Base-by-base conservation (phyloP, 2,888 invertebrate genomes). In the Linhomoeus sp. region DNA sequence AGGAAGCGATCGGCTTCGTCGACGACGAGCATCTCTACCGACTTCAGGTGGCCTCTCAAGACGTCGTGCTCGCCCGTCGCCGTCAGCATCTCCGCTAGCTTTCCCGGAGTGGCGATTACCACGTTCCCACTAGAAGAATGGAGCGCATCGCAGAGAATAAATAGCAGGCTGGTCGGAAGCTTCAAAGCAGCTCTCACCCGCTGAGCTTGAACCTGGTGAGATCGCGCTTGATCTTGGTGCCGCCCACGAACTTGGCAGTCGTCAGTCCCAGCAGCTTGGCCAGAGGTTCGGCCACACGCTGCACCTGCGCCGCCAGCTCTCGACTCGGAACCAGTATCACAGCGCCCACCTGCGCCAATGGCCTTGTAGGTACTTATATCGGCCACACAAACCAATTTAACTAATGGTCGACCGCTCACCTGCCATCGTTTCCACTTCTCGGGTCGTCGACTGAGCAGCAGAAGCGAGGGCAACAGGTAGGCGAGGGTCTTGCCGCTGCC, bases 401-500 rank as follows among this genome's bases (percentile, higher is more conserved):
- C n/a, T n/a, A n/a, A 26, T 26, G 17, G 17, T n/a, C 37, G 29
- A 37, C 48, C 51, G 48, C 52, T 49, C 45, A 64, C 65, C 53
- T 68, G 65, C 45, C 61, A 53, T 50, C 60, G 64, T 45, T 63
- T 64, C 52, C 63, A 52, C 22, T 53, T 48, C 3, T 52, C 52
- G 41, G 63, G 59, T 50, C 64, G 60, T 12, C 41, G 20, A 57
- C 70, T 70, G 59, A 71, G 69, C 43, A 97, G 67, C 70, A 94
- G 85, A 44, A 97, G 60, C 59, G 88, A 66, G 0, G 97, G 97
- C 40, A 99, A 77, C 15, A 94, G 70, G 67, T 94, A 97, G 0
- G 94, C 88, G 37, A 97, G 68, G 0, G 94, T 97, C 70, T 97
- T 97, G 0, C 97, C 97, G 53, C 92, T 92, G 3, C 97, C 97